These are phyloP conservation scores for Hypotaenidia okinawae DNA, from an alignment of 2,797 vertebrate species.

Conservation along the genomic window DNA sequence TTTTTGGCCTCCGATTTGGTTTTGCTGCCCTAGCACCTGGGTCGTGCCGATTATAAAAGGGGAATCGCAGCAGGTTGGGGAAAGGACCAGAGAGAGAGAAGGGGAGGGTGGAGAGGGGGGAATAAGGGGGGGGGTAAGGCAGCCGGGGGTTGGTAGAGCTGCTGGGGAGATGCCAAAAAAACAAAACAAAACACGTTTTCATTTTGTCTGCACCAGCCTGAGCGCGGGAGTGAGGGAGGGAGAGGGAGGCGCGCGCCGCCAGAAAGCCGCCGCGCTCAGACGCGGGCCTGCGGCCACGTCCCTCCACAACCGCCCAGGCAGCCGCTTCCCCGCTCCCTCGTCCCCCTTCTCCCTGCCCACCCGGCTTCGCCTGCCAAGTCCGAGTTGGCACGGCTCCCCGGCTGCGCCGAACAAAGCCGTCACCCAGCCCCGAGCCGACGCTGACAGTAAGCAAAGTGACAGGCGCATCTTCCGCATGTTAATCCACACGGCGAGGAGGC, in stretches of 20 bases:
- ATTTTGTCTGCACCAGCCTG: slow-evolving; percentile 70
- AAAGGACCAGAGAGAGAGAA: background rate
- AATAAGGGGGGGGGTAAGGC: background rate
- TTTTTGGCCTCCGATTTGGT: slow-evolving; percentile 14
- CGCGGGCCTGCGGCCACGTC: slow-evolving; percentile 67
- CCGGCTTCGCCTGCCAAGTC: slow-evolving; percentile 62
- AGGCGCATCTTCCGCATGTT: slow-evolving; percentile 74
- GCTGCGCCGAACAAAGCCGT: slow-evolving; percentile 71
- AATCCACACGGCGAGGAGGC: slow-evolving; percentile 58
- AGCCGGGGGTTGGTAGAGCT: slow-evolving; percentile 18
- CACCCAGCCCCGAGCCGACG: slow-evolving; percentile 66
- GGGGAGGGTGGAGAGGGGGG: no score
- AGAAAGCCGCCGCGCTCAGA: slow-evolving; percentile 31
- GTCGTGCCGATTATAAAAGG: background rate
- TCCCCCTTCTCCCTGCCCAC: slow-evolving; percentile 61
- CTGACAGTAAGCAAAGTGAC: slow-evolving; percentile 73
- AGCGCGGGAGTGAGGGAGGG: slow-evolving; percentile 37
- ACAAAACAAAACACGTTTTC: slow-evolving; percentile 66
- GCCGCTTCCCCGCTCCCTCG: slow-evolving; percentile 44
- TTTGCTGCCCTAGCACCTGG: slow-evolving; percentile 36
- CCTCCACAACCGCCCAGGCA: slow-evolving; percentile 50
- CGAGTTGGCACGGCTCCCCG: slow-evolving; percentile 67
- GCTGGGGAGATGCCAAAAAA: slow-evolving; percentile 66
- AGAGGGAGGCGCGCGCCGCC: slow-evolving; percentile 22
- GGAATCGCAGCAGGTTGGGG: background rate